phyloP scores from a whole-genome alignment of 2,888 invertebrate species.

The Caenorhabditis imperialis region DNA sequence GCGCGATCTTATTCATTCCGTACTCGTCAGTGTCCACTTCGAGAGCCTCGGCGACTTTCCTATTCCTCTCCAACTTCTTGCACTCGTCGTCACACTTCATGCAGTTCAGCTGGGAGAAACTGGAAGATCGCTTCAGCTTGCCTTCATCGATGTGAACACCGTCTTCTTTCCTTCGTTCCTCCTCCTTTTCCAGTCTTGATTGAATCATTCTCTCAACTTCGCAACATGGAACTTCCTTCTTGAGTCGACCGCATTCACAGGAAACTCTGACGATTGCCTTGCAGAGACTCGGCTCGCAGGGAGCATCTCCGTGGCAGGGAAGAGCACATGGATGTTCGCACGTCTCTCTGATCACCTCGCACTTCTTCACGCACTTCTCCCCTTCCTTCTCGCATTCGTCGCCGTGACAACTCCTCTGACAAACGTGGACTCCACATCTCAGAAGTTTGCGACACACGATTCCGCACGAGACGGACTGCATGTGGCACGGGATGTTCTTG shows the following conservation, averaged over 20 bases:
- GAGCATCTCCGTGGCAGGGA: constrained; percentile 85
- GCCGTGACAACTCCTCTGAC: constrained; percentile 87
- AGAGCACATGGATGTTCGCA: constrained; percentile 91
- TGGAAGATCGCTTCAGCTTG: constrained; percentile 33
- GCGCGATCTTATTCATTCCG: constrained; percentile 56
- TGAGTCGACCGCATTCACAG: constrained; percentile 68
- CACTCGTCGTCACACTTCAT: constrained; percentile 95
- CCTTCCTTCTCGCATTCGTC: constrained; percentile 82
- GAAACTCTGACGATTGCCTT: constrained; percentile 62
- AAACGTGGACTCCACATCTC: constrained; percentile 88
- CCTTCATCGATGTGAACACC: constrained; percentile 15
- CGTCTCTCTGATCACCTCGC: constrained; percentile 83
- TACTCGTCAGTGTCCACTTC: constrained; percentile 86
- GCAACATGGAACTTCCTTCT: constrained; percentile 56
- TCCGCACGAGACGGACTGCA: constrained; percentile 84
- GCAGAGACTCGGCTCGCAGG: constrained; percentile 85
- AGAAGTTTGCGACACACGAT: constrained; percentile 87
- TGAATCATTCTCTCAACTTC: constrained; percentile 55
- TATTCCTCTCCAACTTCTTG: constrained; percentile 88
- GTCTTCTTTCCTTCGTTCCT: constrained; percentile 2
- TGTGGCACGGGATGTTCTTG: constrained; percentile 90
- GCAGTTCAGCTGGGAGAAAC: constrained; percentile 46
- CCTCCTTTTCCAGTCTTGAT: constrained; percentile 20
- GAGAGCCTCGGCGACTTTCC: constrained; percentile 89
- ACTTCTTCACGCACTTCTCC: constrained; percentile 82